Evolutionary conservation across 1,140 invertebrate species (phyloP).

Genomic region (Papilio dardanus): DNA sequence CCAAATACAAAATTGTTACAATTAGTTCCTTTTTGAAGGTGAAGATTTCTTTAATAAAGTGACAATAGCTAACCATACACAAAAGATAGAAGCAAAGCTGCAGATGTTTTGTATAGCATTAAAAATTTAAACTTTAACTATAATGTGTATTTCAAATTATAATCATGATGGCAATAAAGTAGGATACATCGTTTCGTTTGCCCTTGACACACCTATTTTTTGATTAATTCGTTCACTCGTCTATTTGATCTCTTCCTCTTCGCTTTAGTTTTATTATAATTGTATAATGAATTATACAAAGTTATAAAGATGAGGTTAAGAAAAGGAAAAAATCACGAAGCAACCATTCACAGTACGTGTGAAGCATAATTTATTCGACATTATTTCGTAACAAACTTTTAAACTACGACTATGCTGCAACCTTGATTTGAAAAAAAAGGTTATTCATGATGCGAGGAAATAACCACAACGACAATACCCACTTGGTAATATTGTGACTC

Average conservation of each 20-base stretch:
- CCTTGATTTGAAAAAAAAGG: background rate
- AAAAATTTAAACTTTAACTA: background rate
- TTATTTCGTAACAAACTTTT: background rate
- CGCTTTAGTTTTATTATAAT: background rate
- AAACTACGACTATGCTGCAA: background rate
- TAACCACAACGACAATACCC: background rate
- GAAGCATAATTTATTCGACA: background rate
- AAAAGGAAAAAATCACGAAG: background rate
- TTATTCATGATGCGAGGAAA: background rate
- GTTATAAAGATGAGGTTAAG: too few species aligned
- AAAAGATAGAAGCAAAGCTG: background rate
- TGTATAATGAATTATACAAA: too few species aligned
- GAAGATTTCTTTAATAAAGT: background rate
- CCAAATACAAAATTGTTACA: background rate
- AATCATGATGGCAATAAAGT: background rate
- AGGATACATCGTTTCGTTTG: background rate
- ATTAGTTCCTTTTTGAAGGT: too few species aligned
- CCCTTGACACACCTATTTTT: conserved; percentile 1
- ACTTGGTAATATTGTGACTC: too few species aligned
- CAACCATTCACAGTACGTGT: background rate
- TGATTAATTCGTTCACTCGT: background rate
- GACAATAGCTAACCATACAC: background rate
- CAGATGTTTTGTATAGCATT: background rate
- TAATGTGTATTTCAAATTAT: background rate
- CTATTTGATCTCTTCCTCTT: background rate